phyloP scores from a whole-genome alignment of 2,797 vertebrate genomes.

The Linurgus olivaceus region DNA sequence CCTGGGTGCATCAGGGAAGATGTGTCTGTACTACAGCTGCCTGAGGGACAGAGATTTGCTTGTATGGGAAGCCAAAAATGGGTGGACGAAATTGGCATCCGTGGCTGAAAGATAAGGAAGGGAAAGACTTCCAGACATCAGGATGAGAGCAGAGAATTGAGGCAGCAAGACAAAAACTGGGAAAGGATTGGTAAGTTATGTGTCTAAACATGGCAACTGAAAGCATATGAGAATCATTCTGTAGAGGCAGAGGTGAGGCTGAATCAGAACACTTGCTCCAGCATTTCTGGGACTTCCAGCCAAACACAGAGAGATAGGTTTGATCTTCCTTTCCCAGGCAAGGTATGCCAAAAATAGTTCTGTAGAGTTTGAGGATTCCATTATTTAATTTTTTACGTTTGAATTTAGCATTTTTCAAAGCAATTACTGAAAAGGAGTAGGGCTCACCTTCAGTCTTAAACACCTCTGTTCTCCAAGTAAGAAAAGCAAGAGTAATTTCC shows the following conservation, averaged over 20 bases:
- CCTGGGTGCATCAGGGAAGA: not conserved
- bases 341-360: not conserved
- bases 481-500: not conserved
- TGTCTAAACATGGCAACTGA: not conserved
- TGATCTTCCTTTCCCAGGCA: not conserved
- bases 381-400: not conserved
- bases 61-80: not conserved
- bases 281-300: not conserved
- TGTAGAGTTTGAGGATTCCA: not conserved
- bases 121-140: not conserved
- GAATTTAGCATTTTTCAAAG: constrained; percentile 38
- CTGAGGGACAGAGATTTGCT: not conserved
- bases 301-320: not conserved
- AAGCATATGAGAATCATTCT: not conserved
- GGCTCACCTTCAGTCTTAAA: not conserved
- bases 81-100: not conserved
- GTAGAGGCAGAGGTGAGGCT: not conserved
- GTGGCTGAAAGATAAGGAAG: not conserved
- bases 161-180: not conserved
- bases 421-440: not conserved
- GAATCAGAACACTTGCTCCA: not conserved
- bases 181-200: not conserved
- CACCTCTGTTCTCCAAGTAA: not conserved
- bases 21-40: not conserved
- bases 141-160: not conserved